Evolutionary conservation across 2,113 vertebrate species (phyloP), one percentile per base, ranked within the genome.

Genomic region (Vimba vimba): DNA sequence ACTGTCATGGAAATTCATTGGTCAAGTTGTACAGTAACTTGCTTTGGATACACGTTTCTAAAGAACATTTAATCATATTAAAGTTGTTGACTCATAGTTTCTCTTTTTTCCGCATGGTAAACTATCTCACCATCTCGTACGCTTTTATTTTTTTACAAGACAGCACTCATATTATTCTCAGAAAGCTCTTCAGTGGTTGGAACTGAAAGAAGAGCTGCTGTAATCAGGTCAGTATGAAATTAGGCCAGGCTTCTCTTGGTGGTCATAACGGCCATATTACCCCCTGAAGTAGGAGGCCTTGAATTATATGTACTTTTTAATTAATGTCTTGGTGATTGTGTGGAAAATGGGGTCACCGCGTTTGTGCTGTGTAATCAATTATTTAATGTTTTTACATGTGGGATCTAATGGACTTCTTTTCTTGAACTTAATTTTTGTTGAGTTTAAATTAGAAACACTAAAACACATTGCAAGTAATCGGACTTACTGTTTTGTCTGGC

Each of bases 191-290:
- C 33, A 8, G n/a, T 64, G 79, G 19, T n/a, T 33, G 27, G 19
- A 39, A 64, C 17, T 89, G 87, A 89, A 68, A 90, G 89, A 83
- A 90, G 88, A 86, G 84, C 73, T 88, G 90, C 88, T 92, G 87
- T 91, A 93, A 92, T 92, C 88, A 89, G 91, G 91, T 81, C 91
- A 91, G 57, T 73, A 47, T 82, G 88, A 91, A 91, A 88, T 92
- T 90, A 92, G 92, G 55, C 90, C 89, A 71, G 84, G 71, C 75
- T 87, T 83, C 81, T 86, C 79, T 62, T 85, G 39, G 69, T 84
- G 83, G 60, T 74, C 64, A 71, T 80, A 73, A 86, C 66, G 11
- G 69, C 59, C 27, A 6, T 68, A 87, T 83, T 81, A 39, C 60
- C 68, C 83, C 68, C 66, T 79, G 47, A 55, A 50, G 10, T 75